Percentiles rank a stretch among this genome's conserved stretches.
These are phyloP conservation scores for Otocyon megalotis DNA, from an alignment of 2,113 vertebrate species.

Conservation along the genomic window DNA sequence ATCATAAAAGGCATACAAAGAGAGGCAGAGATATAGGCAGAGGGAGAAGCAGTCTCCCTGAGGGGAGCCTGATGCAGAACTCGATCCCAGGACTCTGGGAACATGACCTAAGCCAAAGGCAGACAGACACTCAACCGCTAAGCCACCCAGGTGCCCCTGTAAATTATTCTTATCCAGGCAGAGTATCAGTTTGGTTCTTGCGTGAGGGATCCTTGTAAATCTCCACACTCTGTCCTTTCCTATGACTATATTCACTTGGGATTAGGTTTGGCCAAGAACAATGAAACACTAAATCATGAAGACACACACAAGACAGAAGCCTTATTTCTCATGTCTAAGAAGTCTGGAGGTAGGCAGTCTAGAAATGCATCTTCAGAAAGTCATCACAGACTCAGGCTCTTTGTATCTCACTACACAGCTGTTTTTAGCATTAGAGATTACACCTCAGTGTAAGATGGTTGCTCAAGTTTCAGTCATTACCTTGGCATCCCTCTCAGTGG, in stretches of 20 bases:
- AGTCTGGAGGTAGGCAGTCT: not conserved
- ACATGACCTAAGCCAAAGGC: too few species aligned
- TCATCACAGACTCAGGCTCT: not conserved
- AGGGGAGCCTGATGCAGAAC: too few species aligned
- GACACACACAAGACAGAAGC: not conserved
- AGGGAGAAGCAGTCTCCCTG: too few species aligned
- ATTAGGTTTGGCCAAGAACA: constrained; percentile 5
- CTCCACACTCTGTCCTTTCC: not conserved
- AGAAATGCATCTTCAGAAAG: not conserved
- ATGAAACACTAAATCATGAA: not conserved
- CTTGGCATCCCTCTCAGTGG: not conserved
- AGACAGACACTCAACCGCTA: too few species aligned
- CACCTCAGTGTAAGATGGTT: not conserved
- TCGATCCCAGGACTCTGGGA: too few species aligned
- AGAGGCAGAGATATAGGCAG: too few species aligned
- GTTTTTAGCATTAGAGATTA: not conserved
- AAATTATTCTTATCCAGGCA: not conserved
- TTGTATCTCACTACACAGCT: not conserved
- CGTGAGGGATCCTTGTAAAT: not conserved
- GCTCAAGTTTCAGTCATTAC: not conserved
- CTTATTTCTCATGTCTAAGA: not conserved
- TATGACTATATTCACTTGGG: not conserved
- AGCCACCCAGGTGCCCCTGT: too few species aligned
- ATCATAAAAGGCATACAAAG: too few species aligned
- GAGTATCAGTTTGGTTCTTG: not conserved